Evolutionary conservation across 2,113 vertebrate genomes (phyloP).

Genomic region (Sinocyclocheilus rhinocerous): DNA sequence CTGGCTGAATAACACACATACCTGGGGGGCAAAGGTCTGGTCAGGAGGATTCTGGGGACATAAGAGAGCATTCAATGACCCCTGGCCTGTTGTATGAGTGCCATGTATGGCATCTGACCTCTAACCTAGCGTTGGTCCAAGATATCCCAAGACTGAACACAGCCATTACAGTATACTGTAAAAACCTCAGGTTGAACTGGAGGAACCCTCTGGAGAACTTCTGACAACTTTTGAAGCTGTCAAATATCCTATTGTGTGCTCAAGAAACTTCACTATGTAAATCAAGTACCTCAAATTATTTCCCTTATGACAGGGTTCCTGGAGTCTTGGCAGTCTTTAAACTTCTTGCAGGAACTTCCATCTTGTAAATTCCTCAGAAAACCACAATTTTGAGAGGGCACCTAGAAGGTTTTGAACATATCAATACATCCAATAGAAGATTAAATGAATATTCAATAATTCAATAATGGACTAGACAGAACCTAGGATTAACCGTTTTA

Average conservation of each 20-base stretch:
- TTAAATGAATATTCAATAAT: too few relatives aligned
- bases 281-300: neutral
- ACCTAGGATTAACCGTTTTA: neutral
- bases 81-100: conserved; percentile 59
- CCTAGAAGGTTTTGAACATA: too few relatives aligned
- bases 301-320: too few relatives aligned
- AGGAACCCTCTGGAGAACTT: neutral
- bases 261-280: neutral
- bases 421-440: too few relatives aligned
- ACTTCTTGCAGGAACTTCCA: too few relatives aligned
- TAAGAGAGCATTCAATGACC: conserved; percentile 60
- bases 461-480: too few relatives aligned
- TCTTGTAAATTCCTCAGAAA: too few relatives aligned
- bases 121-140: conserved; percentile 55
- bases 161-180: neutral
- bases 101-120: conserved; percentile 73
- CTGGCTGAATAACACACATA: conserved; percentile 56
- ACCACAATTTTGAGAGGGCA: too few relatives aligned
- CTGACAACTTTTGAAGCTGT: neutral
- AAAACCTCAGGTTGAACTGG: neutral
- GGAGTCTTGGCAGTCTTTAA: too few relatives aligned
- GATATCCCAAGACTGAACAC: conserved; percentile 56
- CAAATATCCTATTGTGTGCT: neutral
- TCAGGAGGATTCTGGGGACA: conserved; percentile 64
- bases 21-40: conserved; percentile 71